Evolutionary conservation across 1,140 invertebrate genomes (phyloP).

Genomic region (Apolygus lucorum): DNA sequence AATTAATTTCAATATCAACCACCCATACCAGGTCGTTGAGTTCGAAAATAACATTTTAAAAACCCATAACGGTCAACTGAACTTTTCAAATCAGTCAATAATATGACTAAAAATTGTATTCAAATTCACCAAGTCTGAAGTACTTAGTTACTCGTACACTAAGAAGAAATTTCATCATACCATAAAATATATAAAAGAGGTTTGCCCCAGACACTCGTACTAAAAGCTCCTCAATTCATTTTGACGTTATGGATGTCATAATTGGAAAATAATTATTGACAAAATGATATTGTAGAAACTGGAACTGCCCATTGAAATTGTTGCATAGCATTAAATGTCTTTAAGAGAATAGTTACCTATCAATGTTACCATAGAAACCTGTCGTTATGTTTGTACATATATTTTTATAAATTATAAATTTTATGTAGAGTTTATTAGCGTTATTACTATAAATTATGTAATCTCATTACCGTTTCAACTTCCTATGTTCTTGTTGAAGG

Average conservation of each 20-base stretch:
- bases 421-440: not conserved
- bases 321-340: not conserved
- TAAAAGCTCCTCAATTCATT: not conserved
- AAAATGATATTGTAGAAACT: not conserved
- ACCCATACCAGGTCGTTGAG: too few relatives aligned
- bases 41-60: too few relatives aligned
- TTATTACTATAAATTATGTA: not conserved
- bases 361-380: not conserved
- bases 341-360: not conserved
- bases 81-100: too few relatives aligned
- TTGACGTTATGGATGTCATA: not conserved
- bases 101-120: too few relatives aligned
- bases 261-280: not conserved
- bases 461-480: not conserved
- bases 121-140: too few relatives aligned
- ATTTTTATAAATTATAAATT: constrained; percentile 4
- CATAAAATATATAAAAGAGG: too few relatives aligned
- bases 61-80: too few relatives aligned
- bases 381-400: constrained; percentile 6
- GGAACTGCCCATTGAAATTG: not conserved
- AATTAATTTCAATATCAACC: too few relatives aligned
- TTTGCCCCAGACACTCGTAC: not conserved
- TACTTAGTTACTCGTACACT: too few relatives aligned
- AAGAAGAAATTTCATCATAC: too few relatives aligned
- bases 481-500: not conserved